Percentiles rank a stretch among this genome's conserved stretches.
These are phyloP conservation scores for zebrafish (Danio rerio) DNA, from an alignment of 2,113 vertebrate species.

Conservation along the genomic window GRCz12tu NC_133188.1:50128001-50128500, in stretches of 20 bases:
- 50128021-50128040: too few relatives aligned
- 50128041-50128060: too few relatives aligned
- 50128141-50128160: too few relatives aligned
- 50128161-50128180: too few relatives aligned
- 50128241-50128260: neutral
- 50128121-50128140: too few relatives aligned
- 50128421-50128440: constrained; percentile 21
- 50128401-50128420: neutral
- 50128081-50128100: too few relatives aligned
- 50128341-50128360: constrained; percentile 35
- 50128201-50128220: neutral
- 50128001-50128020: too few relatives aligned
- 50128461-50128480: neutral
- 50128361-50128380: constrained; percentile 36
- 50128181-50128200: too few relatives aligned
- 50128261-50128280: constrained; percentile 23
- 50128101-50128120: too few relatives aligned
- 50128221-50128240: neutral
- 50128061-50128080: too few relatives aligned
- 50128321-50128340: constrained; percentile 28
- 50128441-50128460: neutral
- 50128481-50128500: neutral
- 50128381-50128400: neutral
- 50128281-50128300: neutral
- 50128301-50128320: constrained; percentile 9